phyloP scores from a whole-genome alignment of 2,113 vertebrate genomes.

The Damaliscus lunatus region DNA sequence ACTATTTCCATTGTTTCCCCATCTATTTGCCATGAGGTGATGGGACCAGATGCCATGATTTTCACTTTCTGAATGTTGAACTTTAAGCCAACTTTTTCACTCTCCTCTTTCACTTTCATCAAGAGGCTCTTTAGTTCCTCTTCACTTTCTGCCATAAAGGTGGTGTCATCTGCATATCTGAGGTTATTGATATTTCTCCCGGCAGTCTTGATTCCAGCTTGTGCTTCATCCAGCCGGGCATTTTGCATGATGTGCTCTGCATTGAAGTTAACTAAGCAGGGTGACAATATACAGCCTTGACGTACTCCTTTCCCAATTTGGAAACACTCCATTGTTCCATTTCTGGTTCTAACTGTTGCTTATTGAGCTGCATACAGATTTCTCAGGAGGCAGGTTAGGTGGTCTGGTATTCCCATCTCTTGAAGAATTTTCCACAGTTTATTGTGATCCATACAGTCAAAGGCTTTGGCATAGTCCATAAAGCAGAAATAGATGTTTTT shows the following conservation, averaged over 20 bases:
- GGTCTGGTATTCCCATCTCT: neutral
- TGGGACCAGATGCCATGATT: neutral
- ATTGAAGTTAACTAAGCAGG: neutral
- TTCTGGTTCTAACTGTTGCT: neutral
- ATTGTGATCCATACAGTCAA: neutral
- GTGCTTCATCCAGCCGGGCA: accelerated
- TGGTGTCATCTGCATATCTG: neutral
- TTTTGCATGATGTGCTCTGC: neutral
- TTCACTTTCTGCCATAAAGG: neutral
- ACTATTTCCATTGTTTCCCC: neutral
- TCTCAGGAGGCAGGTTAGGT: neutral
- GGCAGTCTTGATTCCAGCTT: neutral
- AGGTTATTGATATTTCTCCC: neutral
- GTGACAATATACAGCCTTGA: neutral
- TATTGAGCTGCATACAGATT: neutral
- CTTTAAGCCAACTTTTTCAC: neutral
- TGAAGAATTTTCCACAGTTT: neutral
- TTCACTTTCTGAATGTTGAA: neutral
- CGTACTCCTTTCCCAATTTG: neutral
- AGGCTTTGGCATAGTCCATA: neutral
- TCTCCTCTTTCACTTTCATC: neutral
- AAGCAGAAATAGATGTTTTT: neutral
- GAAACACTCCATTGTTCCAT: neutral
- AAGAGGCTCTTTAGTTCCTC: neutral
- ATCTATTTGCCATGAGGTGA: neutral